Conservation (phyloP, 2,113 vertebrate genomes). For the Symphodus melops region DNA sequence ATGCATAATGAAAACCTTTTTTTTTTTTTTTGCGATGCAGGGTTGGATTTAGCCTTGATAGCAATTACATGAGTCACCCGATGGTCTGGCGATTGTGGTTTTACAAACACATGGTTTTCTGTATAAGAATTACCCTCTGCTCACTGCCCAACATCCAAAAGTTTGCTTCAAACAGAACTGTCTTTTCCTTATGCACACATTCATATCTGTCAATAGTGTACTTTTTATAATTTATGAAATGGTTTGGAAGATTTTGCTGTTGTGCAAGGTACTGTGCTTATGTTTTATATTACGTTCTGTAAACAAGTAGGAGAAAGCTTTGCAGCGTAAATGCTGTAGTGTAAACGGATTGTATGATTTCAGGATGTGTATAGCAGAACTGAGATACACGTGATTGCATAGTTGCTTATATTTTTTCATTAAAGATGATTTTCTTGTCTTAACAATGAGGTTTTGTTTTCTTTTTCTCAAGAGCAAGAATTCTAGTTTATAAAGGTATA, state of each 20-base stretch:
- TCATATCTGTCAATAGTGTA: slow-evolving; percentile 4
- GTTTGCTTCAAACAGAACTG: background rate
- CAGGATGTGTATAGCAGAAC: slow-evolving; percentile 25
- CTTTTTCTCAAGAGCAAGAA: background rate
- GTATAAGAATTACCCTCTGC: slow-evolving; percentile 65
- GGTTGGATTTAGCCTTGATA: slow-evolving; percentile 16
- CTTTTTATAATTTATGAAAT: slow-evolving; percentile 41
- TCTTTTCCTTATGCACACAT: slow-evolving; percentile 1
- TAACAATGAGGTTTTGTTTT: background rate
- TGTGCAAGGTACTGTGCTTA: slow-evolving; percentile 3
- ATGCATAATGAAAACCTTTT: background rate
- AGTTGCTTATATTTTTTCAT: slow-evolving; percentile 52
- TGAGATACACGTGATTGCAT: background rate
- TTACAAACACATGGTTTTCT: slow-evolving; percentile 57
- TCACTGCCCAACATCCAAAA: slow-evolving; percentile 13
- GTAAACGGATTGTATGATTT: slow-evolving; percentile 18
- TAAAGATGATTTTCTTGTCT: slow-evolving; percentile 58
- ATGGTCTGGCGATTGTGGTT: slow-evolving; percentile 35
- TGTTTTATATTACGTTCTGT: slow-evolving; percentile 9
- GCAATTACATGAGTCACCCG: slow-evolving; percentile 60
- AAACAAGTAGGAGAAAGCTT: background rate
- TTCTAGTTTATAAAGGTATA: background rate
- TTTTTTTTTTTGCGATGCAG: background rate
- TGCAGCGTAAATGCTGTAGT: background rate
- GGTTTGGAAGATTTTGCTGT: slow-evolving; percentile 13